phyloP scores from a whole-genome alignment of 2,113 vertebrate genomes.

The Hylia prasina region DNA sequence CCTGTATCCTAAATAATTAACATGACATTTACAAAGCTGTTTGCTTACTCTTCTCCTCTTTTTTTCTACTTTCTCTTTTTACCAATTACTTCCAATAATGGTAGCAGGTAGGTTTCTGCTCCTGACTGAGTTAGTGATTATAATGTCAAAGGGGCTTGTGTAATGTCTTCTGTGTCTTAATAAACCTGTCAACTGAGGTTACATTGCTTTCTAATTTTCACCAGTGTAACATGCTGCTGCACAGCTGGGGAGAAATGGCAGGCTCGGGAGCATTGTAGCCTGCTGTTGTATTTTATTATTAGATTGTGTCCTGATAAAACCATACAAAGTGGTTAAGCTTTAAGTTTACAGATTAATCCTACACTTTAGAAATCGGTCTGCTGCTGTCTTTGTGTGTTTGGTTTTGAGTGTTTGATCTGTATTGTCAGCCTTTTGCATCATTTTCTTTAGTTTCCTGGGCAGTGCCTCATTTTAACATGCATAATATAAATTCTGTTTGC shows the following conservation, averaged over 20 bases:
- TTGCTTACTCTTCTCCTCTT: slow-evolving; percentile 6
- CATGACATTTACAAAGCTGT: slow-evolving; percentile 48
- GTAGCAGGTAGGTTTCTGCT: slow-evolving; percentile 62
- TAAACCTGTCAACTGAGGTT: slow-evolving; percentile 73
- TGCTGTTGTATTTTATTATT: neutral
- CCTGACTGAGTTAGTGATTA: slow-evolving; percentile 67
- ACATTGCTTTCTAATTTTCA: slow-evolving; percentile 66
- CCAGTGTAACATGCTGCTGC: slow-evolving; percentile 15
- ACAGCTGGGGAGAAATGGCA: slow-evolving; percentile 31
- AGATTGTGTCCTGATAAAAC: neutral
- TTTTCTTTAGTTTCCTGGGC: neutral
- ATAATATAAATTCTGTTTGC: neutral
- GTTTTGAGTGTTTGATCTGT: neutral
- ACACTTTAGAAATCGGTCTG: neutral
- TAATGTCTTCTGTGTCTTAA: slow-evolving; percentile 71
- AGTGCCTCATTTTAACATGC: neutral
- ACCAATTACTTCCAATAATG: slow-evolving; percentile 73
- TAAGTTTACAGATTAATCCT: neutral
- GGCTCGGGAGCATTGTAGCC: neutral
- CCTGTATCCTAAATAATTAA: slow-evolving; percentile 62
- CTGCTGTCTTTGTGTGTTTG: neutral
- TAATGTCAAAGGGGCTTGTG: slow-evolving; percentile 68
- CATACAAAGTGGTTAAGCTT: neutral
- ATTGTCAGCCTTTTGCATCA: neutral
- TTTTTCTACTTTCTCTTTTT: neutral